Evolutionary conservation across 2,888 invertebrate species (phyloP), one percentile per base, ranked within the genome.

Genomic region (Nomada ruficornis): DNA sequence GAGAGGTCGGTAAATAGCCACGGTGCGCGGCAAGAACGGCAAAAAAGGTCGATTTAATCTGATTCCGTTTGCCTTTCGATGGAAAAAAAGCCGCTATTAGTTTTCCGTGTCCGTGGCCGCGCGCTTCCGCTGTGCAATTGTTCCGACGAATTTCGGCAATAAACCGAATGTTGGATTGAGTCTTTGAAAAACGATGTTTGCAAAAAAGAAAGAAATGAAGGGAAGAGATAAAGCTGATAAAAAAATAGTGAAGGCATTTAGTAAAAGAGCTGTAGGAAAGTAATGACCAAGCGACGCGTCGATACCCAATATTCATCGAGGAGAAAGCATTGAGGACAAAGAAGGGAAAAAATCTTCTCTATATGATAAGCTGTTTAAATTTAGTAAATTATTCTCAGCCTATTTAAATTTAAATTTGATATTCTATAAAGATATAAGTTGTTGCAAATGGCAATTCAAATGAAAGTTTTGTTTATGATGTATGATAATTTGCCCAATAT

Each of bases 1-100:
- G 70, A 81, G 80, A 80, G 81, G 64, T 74, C 69, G 80, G 81
- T 80, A 81, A 80, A 81, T 80, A 81, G 73, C 80, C 78, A 62
- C 20, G n/a, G 36, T 10, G 60, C 47, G 62, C 62, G 50, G 62
- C 15, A 77, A 63, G 78, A 67, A 77, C 78, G 78, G 67, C 50
- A 42, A 72, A 71, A 54, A 74, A 65, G 73, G 72, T 81, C 80
- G 74, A 81, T 81, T 80, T 74, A 81, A 81, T 80, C 80, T 74
- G 81, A 81, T 80, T 74, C 69, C 69, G 73, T 70, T 80, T 80
- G 70, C 73, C 55, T 69, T 73, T 57, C 80, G 54, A 80, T 69
- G 69, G 59, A 57, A 69, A 80, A 65, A 80, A 79, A 65, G 59
- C 78, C 64, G 69, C 80, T 74, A 80, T 74, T 79, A 81, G 80